Percentiles rank a stretch among this genome's conserved stretches.
These are phyloP conservation scores for Tympanoctomys barrerae DNA, from an alignment of 2,797 vertebrate species.

Conservation along the genomic window DNA sequence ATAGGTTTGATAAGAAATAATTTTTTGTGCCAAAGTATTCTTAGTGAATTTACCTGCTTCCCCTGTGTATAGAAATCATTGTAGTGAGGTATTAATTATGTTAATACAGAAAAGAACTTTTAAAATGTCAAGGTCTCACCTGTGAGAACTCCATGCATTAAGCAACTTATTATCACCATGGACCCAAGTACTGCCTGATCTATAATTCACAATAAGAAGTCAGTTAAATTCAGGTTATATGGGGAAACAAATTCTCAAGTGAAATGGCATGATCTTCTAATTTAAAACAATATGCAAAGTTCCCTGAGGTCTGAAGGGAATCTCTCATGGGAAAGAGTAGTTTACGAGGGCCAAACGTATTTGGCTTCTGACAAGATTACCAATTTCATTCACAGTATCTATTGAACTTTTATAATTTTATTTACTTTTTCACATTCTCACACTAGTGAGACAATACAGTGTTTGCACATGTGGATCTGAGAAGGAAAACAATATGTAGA, in stretches of 20 bases:
- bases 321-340: background rate
- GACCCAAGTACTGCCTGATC: background rate
- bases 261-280: background rate
- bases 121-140: conserved; percentile 25
- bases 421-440: too few relatives aligned
- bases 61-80: background rate
- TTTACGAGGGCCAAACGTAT: background rate
- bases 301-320: background rate
- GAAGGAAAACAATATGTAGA: too few relatives aligned
- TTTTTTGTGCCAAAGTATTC: background rate
- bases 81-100: conserved; percentile 29
- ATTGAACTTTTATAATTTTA: too few relatives aligned
- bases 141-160: background rate
- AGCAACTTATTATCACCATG: background rate
- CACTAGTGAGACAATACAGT: too few relatives aligned
- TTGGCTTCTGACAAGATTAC: background rate
- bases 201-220: background rate
- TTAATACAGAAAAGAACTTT: conserved; percentile 5
- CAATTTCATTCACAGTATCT: background rate
- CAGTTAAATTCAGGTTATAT: background rate
- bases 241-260: background rate
- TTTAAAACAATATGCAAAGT: background rate
- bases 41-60: conserved; percentile 47
- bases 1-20: conserved; percentile 41
- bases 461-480: too few relatives aligned